Evolutionary conservation across 2,888 invertebrate genomes (phyloP).

Genomic region (Anarsia innoxiella): DNA sequence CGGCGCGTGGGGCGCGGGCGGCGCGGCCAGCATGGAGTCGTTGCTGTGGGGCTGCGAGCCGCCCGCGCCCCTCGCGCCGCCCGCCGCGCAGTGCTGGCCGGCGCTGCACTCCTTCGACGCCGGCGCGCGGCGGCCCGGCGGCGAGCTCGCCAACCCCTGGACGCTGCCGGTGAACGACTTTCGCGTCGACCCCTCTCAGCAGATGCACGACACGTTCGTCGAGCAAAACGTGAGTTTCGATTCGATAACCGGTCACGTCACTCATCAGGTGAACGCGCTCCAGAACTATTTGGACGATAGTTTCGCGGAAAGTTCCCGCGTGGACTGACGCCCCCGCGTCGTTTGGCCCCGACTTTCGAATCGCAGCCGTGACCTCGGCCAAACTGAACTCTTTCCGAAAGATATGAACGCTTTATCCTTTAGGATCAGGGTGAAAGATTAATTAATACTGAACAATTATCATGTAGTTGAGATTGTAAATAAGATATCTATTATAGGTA

Average conservation of each 20-base stretch:
- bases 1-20: conserved; percentile 44
- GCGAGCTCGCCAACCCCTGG: conserved; percentile 53
- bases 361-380: neutral
- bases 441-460: conserved; percentile 59
- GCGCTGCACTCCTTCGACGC: conserved; percentile 36
- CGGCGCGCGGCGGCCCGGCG: conserved; percentile 36
- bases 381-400: neutral
- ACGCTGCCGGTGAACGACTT: conserved; percentile 46
- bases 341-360: conserved; percentile 18
- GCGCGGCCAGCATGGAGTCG: conserved; percentile 42
- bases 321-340: conserved; percentile 47
- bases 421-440: conserved; percentile 36
- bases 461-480: conserved; percentile 61
- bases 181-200: conserved; percentile 58
- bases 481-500: conserved; percentile 63
- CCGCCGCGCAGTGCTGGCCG: neutral
- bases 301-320: conserved; percentile 55
- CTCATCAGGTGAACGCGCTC: conserved; percentile 39
- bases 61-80: conserved; percentile 38
- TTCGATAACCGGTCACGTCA: conserved; percentile 43
- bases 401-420: conserved; percentile 3
- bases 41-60: conserved; percentile 42
- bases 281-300: conserved; percentile 55
- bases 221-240: conserved; percentile 60
- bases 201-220: conserved; percentile 53